Percentiles rank a stretch among this genome's conserved stretches.
Conservation (phyloP, 2,797 vertebrate species). For the Glossophaga mutica region DNA sequence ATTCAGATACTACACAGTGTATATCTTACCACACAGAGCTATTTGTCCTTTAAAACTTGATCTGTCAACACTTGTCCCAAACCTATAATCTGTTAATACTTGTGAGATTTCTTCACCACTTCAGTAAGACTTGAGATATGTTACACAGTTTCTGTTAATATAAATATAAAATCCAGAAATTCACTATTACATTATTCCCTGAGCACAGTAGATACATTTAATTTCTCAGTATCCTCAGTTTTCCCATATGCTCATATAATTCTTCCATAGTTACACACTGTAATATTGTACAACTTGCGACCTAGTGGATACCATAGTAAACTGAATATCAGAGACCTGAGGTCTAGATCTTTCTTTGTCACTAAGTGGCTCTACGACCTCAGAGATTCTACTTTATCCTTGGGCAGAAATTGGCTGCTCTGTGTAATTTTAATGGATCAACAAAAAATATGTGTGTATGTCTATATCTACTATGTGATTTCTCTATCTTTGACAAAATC, state of each 20-base stretch:
- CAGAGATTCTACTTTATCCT: neutral
- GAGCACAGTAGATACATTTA: neutral
- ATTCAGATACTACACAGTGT: neutral
- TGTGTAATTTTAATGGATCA: neutral
- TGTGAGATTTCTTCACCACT: constrained; percentile 20
- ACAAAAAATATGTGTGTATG: neutral
- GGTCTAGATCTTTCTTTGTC: neutral
- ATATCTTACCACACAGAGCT: neutral
- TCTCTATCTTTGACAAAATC: neutral
- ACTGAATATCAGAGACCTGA: neutral
- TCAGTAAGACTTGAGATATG: constrained; percentile 25
- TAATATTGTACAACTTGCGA: neutral
- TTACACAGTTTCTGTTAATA: constrained; percentile 31
- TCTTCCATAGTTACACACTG: neutral
- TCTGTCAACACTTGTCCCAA: constrained; percentile 21
- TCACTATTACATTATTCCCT: neutral
- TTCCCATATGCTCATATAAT: neutral
- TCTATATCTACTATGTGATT: fast-evolving
- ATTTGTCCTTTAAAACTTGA: constrained; percentile 41
- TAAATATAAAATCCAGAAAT: constrained; percentile 44
- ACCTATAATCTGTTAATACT: constrained; percentile 24
- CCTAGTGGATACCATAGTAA: neutral
- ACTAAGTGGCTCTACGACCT: neutral
- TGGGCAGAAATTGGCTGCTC: neutral
- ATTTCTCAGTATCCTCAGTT: neutral